Percentiles rank a stretch among this genome's conserved stretches.
These are phyloP conservation scores for Drosophila lini DNA, from an alignment of 1,140 invertebrate genomes.

Conservation along the genomic window DNA sequence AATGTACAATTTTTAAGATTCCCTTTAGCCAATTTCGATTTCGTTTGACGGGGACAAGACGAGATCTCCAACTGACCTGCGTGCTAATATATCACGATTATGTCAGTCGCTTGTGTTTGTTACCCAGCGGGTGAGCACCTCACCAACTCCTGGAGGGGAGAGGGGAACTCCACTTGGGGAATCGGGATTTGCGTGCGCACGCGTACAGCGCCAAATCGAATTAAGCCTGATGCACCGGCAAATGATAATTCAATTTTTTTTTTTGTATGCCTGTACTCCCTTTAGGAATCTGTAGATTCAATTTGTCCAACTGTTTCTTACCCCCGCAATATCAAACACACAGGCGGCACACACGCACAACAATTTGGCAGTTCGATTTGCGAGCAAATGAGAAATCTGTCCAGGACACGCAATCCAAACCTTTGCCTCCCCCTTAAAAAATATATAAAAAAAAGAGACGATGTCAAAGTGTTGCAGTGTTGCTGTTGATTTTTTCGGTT, in stretches of 20 bases:
- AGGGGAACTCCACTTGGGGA: conserved; percentile 6
- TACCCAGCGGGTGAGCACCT: conserved; percentile 59
- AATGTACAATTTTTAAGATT: not conserved
- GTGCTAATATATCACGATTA: conserved; percentile 81
- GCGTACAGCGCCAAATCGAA: conserved; percentile 81
- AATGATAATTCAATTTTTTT: conserved; percentile 76
- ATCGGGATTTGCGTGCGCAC: conserved; percentile 70
- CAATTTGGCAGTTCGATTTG: conserved; percentile 83
- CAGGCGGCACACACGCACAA: conserved; percentile 73
- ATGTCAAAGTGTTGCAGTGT: conserved; percentile 65
- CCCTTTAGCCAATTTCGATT: conserved; percentile 12
- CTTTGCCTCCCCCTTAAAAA: not conserved
- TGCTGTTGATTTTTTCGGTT: conserved; percentile 36
- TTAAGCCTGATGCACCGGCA: conserved; percentile 74
- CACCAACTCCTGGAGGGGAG: conserved; percentile 2
- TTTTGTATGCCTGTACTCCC: not conserved
- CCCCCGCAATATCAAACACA: conserved; percentile 32
- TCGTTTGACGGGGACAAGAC: conserved; percentile 35
- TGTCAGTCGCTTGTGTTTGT: conserved; percentile 75
- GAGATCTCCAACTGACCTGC: conserved; percentile 48
- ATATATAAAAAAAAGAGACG: not conserved
- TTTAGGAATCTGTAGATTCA: conserved; percentile 49
- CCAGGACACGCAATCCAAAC: conserved; percentile 61
- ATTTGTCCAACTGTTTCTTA: conserved; percentile 69
- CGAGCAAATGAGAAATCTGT: conserved; percentile 71